phyloP scores from a whole-genome alignment of 2,888 invertebrate genomes.

The Maniola hyperantus region DNA sequence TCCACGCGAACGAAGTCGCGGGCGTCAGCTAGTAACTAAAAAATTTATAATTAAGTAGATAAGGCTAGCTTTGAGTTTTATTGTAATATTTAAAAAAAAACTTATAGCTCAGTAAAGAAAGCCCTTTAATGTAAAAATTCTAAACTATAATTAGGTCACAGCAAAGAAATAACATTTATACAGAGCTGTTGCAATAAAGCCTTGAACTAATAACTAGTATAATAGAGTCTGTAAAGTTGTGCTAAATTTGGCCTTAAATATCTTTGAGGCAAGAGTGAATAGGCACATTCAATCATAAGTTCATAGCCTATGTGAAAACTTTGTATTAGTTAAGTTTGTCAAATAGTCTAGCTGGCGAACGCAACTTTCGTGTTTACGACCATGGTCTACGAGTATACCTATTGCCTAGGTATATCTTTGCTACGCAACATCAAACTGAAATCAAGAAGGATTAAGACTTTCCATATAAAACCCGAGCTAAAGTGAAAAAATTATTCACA shows the following conservation, averaged over 20 bases:
- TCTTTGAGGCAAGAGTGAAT: conserved; percentile 10
- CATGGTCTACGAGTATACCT: not conserved
- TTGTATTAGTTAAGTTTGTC: not conserved
- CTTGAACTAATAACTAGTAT: conserved; percentile 11
- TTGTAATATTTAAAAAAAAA: no score
- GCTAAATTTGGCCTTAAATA: not conserved
- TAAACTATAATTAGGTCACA: not conserved
- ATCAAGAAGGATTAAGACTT: not conserved
- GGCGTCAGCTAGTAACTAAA: no score
- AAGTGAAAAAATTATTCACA: no score
- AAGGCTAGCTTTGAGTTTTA: no score
- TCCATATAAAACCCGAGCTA: no score
- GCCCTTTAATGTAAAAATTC: not conserved
- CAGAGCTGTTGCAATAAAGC: not conserved
- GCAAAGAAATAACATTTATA: not conserved
- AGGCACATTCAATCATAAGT: conserved; percentile 5
- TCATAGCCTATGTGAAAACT: conserved; percentile 4
- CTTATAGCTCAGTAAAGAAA: no score
- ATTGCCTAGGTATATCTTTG: not conserved
- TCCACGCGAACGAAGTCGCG: no score
- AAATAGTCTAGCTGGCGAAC: not conserved
- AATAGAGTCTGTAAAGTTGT: conserved; percentile 9
- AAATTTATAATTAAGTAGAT: no score
- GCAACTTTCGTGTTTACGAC: not conserved
- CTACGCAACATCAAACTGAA: not conserved